Conservation (phyloP, 92 coral and sea anemone species). For the Blastomussa wellsi region DNA sequence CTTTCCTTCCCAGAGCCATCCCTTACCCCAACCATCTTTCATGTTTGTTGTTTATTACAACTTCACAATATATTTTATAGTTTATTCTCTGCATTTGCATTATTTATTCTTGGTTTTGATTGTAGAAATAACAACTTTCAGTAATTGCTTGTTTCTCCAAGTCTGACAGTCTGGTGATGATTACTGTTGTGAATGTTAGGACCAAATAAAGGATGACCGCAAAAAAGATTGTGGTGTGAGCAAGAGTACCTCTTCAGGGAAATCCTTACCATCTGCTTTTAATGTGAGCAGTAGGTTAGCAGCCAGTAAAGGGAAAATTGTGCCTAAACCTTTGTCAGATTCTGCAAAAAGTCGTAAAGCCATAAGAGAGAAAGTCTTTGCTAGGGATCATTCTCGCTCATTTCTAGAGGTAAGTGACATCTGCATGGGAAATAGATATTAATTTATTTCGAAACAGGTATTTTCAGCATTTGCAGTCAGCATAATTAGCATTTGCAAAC, state of each 20-base stretch:
- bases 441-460: not conserved
- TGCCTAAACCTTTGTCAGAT: slow-evolving; percentile 13
- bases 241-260: slow-evolving; percentile 16
- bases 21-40: not conserved
- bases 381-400: not conserved
- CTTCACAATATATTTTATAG: no score
- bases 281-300: slow-evolving; percentile 26
- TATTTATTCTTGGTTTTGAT: no score
- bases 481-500: not conserved
- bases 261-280: slow-evolving; percentile 35
- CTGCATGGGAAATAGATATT: not conserved
- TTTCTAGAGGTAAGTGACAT: slow-evolving; percentile 15
- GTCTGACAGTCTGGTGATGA: not conserved
- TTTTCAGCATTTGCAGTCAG: no score
- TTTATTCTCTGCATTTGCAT: no score
- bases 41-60: not conserved
- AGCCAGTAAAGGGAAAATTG: slow-evolving; percentile 24
- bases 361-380: slow-evolving; percentile 34
- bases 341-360: slow-evolving; percentile 31
- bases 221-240: not conserved
- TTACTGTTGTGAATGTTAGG: not conserved
- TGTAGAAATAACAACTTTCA: not conserved
- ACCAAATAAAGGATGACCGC: not conserved
- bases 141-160: not conserved
- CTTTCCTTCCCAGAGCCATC: not conserved